Evolutionary conservation across 2,888 invertebrate species (phyloP).

Genomic region (Thymelicus acteon): DNA sequence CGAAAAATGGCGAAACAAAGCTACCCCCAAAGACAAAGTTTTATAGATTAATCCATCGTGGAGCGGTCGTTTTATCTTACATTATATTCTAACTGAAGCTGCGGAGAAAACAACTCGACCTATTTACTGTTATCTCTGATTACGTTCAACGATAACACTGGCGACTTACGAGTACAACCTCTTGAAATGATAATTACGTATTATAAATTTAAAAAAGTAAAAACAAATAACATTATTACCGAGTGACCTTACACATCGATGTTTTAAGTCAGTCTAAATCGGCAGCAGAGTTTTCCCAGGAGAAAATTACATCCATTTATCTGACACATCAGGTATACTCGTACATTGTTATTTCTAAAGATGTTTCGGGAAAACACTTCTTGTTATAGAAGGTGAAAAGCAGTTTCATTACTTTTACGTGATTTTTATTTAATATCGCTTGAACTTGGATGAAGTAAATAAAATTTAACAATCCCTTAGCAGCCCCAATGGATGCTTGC

Average conservation of each 20-base stretch:
- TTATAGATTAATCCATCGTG: slow-evolving; percentile 17
- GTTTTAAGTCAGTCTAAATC: background rate
- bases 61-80: background rate
- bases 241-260: background rate
- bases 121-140: slow-evolving; percentile 24
- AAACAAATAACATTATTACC: background rate
- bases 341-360: background rate
- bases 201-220: background rate
- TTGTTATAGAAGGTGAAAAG: background rate
- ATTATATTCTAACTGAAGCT: slow-evolving; percentile 14
- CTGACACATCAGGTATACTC: background rate
- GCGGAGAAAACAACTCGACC: slow-evolving; percentile 18
- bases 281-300: background rate
- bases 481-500: too few relatives aligned
- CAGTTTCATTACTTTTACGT: background rate
- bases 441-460: background rate
- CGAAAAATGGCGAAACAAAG: slow-evolving; percentile 11
- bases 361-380: background rate
- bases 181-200: background rate
- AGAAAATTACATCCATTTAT: background rate
- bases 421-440: background rate
- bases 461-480: background rate
- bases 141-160: slow-evolving; percentile 1
- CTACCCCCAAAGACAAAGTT: background rate
- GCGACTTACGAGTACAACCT: background rate